These are phyloP conservation scores for Margaritifera margaritifera DNA, from an alignment of 2,888 invertebrate species.

Conservation along the genomic window DNA sequence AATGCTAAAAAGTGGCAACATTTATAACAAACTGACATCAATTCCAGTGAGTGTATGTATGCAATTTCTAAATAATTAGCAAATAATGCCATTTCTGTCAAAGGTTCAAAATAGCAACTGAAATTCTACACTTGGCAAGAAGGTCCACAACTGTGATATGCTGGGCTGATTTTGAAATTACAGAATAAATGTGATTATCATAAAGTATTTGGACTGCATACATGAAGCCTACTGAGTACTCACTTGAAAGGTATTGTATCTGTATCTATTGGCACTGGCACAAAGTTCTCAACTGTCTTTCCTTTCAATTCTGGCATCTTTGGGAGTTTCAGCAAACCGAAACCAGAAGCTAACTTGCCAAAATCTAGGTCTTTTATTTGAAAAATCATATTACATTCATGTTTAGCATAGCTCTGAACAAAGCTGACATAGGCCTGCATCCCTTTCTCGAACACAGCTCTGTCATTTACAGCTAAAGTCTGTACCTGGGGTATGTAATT, in stretches of 20 bases:
- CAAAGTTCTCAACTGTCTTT: constrained; percentile 76
- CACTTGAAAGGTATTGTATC: constrained; percentile 82
- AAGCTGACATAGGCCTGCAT: constrained; percentile 96
- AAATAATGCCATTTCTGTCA: too few species aligned
- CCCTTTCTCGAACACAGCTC: constrained; percentile 88
- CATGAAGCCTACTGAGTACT: constrained; percentile 10
- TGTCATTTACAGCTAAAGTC: constrained; percentile 81
- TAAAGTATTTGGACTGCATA: neutral
- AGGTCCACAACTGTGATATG: too few species aligned
- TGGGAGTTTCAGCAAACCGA: constrained; percentile 91
- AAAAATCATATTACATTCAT: constrained; percentile 93
- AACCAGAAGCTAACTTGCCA: constrained; percentile 87
- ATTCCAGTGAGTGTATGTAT: too few species aligned
- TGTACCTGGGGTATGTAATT: constrained; percentile 76
- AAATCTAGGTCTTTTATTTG: constrained; percentile 90
- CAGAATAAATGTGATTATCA: neutral
- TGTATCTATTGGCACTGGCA: constrained; percentile 80
- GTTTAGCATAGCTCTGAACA: constrained; percentile 93
- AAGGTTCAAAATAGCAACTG: too few species aligned
- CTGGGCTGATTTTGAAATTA: neutral
- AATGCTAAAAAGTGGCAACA: too few species aligned
- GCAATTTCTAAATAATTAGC: too few species aligned
- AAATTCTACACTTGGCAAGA: too few species aligned
- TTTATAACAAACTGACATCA: too few species aligned
- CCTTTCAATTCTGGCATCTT: constrained; percentile 95